These are phyloP conservation scores for Capitulum mitella DNA, from an alignment of 2,888 invertebrate species.

Conservation along the genomic window DNA sequence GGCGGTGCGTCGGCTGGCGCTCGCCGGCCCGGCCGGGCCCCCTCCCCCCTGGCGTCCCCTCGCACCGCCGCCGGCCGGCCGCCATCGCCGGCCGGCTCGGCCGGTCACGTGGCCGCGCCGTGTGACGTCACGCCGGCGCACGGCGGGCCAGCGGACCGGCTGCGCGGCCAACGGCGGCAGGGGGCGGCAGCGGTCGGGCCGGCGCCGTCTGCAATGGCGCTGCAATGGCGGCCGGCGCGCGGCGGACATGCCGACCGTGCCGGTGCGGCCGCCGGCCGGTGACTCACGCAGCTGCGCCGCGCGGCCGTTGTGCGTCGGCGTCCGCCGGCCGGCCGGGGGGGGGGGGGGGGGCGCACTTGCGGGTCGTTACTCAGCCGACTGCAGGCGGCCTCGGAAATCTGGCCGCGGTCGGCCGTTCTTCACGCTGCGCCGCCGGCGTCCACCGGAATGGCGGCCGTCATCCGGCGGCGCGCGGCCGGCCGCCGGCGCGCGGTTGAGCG, in stretches of 20 bases:
- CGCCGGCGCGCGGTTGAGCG: no score
- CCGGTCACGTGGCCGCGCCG: not conserved
- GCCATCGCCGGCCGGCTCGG: conserved; percentile 15
- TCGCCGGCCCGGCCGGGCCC: not conserved
- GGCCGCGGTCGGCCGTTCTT: no score
- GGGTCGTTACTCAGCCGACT: no score
- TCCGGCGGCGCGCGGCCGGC: no score
- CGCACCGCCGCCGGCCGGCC: not conserved
- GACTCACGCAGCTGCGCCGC: not conserved
- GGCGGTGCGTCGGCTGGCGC: not conserved
- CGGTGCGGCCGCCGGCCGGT: not conserved
- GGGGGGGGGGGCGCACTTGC: not conserved
- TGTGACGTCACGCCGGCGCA: conserved; percentile 8
- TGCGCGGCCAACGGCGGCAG: not conserved
- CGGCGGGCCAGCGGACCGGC: not conserved
- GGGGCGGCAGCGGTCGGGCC: not conserved
- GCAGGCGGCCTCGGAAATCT: no score
- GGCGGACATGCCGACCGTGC: not conserved
- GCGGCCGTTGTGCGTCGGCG: not conserved
- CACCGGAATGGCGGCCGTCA: no score
- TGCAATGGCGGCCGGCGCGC: not conserved
- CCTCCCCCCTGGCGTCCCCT: not conserved
- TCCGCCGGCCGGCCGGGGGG: not conserved
- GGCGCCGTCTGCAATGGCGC: conserved; percentile 4
- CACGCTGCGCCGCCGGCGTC: no score